These are phyloP conservation scores for Muscicapa striata DNA, from an alignment of 2,797 vertebrate species.

Conservation along the genomic window DNA sequence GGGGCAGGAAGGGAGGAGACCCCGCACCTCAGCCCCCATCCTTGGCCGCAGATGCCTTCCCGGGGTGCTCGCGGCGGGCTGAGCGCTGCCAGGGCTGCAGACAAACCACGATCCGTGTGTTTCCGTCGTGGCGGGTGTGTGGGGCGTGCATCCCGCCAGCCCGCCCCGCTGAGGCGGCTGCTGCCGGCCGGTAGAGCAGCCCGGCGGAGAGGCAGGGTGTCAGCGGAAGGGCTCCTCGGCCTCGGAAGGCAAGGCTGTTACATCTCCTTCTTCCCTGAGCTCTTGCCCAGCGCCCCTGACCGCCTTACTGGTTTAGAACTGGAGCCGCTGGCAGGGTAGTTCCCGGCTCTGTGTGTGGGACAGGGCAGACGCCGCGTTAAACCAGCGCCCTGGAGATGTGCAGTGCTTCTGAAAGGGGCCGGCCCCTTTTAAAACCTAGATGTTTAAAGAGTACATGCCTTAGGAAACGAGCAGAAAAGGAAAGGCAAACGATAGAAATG, in stretches of 20 bases:
- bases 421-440: background rate
- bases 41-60: background rate
- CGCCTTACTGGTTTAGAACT: background rate
- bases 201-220: background rate
- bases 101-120: rapidly evolving
- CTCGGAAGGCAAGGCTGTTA: background rate
- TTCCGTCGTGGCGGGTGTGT: background rate
- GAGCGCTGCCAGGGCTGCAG: background rate
- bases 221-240: background rate
- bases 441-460: background rate
- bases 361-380: background rate
- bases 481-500: background rate
- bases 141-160: background rate
- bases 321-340: background rate
- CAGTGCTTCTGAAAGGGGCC: background rate
- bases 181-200: background rate
- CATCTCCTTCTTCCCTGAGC: background rate
- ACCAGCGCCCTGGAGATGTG: background rate
- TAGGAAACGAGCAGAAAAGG: background rate
- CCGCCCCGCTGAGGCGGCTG: background rate
- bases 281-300: background rate
- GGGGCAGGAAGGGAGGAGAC: background rate
- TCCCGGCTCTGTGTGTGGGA: background rate
- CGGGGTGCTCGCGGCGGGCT: background rate
- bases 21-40: background rate